These are phyloP conservation scores for Onychorhynchus coronatus DNA, from an alignment of 2,113 vertebrate species.

Conservation along the genomic window DNA sequence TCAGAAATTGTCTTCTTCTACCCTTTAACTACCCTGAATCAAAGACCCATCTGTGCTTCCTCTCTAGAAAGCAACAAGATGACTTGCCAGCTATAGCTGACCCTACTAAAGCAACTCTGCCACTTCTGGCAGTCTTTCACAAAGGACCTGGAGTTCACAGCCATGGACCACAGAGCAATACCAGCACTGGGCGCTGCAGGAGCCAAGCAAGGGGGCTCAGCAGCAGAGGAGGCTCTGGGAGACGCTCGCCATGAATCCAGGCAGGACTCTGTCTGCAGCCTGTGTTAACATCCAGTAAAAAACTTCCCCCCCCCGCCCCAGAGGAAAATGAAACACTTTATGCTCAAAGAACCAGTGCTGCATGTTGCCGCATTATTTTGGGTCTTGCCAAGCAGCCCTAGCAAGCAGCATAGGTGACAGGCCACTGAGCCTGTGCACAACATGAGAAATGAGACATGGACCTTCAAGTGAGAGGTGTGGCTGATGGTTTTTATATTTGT, in stretches of 20 bases:
- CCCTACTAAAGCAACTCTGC: background rate
- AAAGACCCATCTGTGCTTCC: background rate
- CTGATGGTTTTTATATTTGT: background rate
- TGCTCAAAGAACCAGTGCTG: background rate
- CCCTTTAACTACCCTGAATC: background rate
- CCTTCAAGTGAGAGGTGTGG: background rate
- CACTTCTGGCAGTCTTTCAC: background rate
- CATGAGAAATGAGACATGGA: background rate
- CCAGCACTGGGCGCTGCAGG: background rate
- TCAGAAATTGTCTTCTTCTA: background rate
- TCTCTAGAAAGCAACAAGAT: background rate
- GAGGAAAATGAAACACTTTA: background rate
- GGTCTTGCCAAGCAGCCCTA: background rate
- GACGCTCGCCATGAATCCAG: background rate
- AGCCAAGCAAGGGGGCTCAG: accelerated
- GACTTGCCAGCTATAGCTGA: background rate
- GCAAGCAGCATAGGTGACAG: background rate
- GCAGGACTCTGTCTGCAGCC: background rate
- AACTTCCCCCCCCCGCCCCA: background rate
- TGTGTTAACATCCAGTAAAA: background rate
- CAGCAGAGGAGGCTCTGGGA: background rate
- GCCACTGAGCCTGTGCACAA: background rate
- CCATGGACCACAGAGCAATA: background rate
- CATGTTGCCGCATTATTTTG: background rate
- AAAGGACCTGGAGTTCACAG: background rate